These are phyloP conservation scores for Agrotis puta DNA, from an alignment of 2,888 invertebrate species.

Conservation along the genomic window DNA sequence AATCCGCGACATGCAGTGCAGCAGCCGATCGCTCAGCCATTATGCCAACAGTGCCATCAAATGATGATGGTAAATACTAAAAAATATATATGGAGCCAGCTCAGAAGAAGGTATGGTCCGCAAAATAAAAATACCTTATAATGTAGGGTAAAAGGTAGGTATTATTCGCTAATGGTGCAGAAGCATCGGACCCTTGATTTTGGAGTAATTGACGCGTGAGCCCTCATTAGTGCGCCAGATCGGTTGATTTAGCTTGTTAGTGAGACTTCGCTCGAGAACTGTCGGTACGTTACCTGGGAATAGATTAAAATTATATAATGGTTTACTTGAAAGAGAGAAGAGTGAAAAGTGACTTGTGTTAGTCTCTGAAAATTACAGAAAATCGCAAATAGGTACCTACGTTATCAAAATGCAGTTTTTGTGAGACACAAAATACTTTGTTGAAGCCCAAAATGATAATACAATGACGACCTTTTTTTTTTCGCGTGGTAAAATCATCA, in stretches of 20 bases:
- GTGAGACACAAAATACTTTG: too few relatives aligned
- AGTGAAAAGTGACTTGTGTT: too few relatives aligned
- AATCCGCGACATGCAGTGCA: too few relatives aligned
- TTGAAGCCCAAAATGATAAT: too few relatives aligned
- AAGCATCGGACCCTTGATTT: constrained; percentile 46
- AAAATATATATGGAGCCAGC: neutral
- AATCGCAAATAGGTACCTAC: too few relatives aligned
- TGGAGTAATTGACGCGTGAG: constrained; percentile 42
- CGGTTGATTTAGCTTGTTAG: constrained; percentile 49
- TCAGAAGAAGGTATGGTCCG: neutral
- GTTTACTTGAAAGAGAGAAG: too few relatives aligned
- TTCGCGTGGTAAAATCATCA: too few relatives aligned
- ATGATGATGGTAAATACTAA: too few relatives aligned
- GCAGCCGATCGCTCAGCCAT: too few relatives aligned
- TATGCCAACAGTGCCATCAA: too few relatives aligned
- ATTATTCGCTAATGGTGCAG: constrained; percentile 35
- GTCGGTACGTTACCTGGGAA: neutral
- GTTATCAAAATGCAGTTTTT: too few relatives aligned
- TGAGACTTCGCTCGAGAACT: constrained; percentile 11
- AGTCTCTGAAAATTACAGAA: neutral
- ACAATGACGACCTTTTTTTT: too few relatives aligned
- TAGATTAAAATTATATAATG: neutral
- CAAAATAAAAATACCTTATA: neutral
- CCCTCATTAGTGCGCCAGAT: constrained; percentile 32
- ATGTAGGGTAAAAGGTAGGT: constrained; percentile 4